A percentile compares a stretch with the other conserved stretches of the same genome.
These are phyloP conservation scores for Drosophila repleta DNA, from an alignment of 1,140 invertebrate species.

Conservation along the genomic window DNA sequence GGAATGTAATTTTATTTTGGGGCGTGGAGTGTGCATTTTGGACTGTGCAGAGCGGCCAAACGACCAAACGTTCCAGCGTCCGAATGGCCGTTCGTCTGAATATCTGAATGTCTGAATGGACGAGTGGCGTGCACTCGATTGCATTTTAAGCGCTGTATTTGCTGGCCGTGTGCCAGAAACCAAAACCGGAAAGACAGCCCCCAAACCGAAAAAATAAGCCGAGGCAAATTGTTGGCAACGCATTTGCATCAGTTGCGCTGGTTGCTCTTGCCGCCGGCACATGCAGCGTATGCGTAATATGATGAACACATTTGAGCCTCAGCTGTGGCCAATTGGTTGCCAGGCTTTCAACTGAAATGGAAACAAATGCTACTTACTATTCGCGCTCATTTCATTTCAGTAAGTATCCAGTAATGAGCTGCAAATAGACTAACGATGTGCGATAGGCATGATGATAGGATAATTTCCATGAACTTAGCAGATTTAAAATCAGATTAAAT, in stretches of 20 bases:
- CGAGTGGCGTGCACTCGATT: slow-evolving; percentile 65
- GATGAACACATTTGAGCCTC: slow-evolving; percentile 33
- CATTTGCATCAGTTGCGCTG: slow-evolving; percentile 26
- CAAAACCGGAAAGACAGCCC: slow-evolving; percentile 40
- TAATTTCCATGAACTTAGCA: neutral
- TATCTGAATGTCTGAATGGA: slow-evolving; percentile 13
- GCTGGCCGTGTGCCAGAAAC: slow-evolving; percentile 65
- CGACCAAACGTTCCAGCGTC: slow-evolving; percentile 6
- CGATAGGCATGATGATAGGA: neutral
- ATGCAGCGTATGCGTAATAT: slow-evolving; percentile 50
- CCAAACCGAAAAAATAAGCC: slow-evolving; percentile 29
- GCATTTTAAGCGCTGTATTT: slow-evolving; percentile 60
- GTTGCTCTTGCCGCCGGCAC: slow-evolving; percentile 4
- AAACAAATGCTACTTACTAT: slow-evolving; percentile 1
- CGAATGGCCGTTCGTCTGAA: neutral
- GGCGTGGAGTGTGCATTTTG: slow-evolving; percentile 18
- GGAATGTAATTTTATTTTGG: slow-evolving; percentile 71
- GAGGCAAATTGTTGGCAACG: slow-evolving; percentile 38
- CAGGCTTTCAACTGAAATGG: slow-evolving; percentile 14
- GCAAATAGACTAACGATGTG: neutral
- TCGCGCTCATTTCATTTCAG: neutral
- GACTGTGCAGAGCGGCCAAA: slow-evolving; percentile 22
- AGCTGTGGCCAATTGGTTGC: slow-evolving; percentile 40
- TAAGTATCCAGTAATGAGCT: neutral
- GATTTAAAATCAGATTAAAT: too few relatives aligned